A percentile compares a stretch with the other conserved stretches of the same genome.
These are phyloP conservation scores for Frankliniella fusca DNA, from an alignment of 2,888 invertebrate species.

Conservation along the genomic window DNA sequence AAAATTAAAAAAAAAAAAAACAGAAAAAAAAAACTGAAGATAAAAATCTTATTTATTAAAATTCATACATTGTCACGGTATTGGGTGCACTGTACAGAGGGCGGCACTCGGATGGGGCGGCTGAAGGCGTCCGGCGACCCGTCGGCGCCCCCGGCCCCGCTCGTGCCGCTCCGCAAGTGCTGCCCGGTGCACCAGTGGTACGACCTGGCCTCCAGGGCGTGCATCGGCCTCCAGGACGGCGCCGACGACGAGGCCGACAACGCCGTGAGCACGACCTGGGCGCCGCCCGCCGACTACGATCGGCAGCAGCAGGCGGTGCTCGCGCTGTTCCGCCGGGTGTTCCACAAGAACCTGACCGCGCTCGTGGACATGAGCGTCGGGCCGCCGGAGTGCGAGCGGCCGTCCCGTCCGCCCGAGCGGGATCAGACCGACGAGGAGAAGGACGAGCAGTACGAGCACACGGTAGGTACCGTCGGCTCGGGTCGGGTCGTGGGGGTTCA, in stretches of 20 bases:
- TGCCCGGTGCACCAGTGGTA: constrained; percentile 34
- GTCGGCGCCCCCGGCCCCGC: constrained; percentile 32
- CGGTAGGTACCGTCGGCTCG: not conserved
- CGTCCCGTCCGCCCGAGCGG: constrained; percentile 6
- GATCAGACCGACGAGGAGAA: not conserved
- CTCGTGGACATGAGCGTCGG: constrained; percentile 41
- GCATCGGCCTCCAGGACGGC: constrained; percentile 33
- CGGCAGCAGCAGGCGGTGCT: constrained; percentile 39
- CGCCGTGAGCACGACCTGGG: constrained; percentile 34
- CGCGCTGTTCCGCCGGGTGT: constrained; percentile 39
- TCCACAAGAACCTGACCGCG: constrained; percentile 47
- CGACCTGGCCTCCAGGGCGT: constrained; percentile 33
- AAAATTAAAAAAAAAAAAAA: not conserved
- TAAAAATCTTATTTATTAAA: no score
- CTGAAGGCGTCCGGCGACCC: not conserved
- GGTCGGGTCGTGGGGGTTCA: no score
- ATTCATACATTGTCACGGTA: not conserved
- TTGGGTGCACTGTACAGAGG: not conserved
- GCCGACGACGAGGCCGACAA: constrained; percentile 39
- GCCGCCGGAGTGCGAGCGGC: constrained; percentile 31
- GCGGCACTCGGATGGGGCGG: constrained; percentile 1
- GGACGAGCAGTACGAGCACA: not conserved
- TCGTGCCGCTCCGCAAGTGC: constrained; percentile 39
- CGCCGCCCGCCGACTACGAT: constrained; percentile 40
- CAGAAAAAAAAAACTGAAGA: no score